A percentile compares a stretch with the other conserved stretches of the same genome.
These are phyloP conservation scores for Aphodius granarius DNA, from an alignment of 2,888 invertebrate genomes.

Conservation along the genomic window DNA sequence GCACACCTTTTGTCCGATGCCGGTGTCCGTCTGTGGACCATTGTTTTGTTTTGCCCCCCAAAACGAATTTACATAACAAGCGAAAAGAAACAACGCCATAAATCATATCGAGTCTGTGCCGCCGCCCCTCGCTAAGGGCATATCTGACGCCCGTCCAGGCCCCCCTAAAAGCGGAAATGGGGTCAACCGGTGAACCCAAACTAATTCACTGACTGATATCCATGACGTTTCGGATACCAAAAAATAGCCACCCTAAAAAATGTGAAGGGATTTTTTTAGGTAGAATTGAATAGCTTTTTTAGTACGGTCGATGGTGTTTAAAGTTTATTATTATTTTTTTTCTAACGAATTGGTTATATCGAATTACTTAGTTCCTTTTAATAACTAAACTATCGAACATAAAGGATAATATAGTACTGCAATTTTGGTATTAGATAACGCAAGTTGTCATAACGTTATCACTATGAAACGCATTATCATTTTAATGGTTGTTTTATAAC, in stretches of 20 bases:
- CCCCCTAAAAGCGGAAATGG: slow-evolving; percentile 8
- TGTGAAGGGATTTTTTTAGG: background rate
- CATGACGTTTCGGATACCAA: background rate
- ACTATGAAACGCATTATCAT: too few relatives aligned
- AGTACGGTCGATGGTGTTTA: background rate
- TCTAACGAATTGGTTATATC: background rate
- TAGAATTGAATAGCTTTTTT: background rate
- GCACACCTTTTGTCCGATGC: background rate
- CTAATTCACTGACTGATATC: slow-evolving; percentile 1
- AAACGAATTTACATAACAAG: slow-evolving; percentile 11
- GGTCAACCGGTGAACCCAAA: slow-evolving; percentile 8
- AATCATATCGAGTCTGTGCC: background rate
- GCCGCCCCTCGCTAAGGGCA: slow-evolving; percentile 1
- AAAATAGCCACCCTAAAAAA: background rate
- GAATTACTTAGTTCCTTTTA: too few relatives aligned
- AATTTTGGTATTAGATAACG: too few relatives aligned
- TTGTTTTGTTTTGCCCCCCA: slow-evolving; percentile 4
- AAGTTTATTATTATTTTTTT: background rate
- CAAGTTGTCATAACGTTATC: too few relatives aligned
- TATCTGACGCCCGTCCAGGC: too few relatives aligned
- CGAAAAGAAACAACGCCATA: slow-evolving; percentile 13
- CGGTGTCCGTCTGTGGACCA: background rate
- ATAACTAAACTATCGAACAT: too few relatives aligned
- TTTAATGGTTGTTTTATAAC: too few relatives aligned
- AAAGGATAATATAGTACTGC: too few relatives aligned